phyloP scores from a whole-genome alignment of 2,113 vertebrate species.

The Ictalurus furcatus region DNA sequence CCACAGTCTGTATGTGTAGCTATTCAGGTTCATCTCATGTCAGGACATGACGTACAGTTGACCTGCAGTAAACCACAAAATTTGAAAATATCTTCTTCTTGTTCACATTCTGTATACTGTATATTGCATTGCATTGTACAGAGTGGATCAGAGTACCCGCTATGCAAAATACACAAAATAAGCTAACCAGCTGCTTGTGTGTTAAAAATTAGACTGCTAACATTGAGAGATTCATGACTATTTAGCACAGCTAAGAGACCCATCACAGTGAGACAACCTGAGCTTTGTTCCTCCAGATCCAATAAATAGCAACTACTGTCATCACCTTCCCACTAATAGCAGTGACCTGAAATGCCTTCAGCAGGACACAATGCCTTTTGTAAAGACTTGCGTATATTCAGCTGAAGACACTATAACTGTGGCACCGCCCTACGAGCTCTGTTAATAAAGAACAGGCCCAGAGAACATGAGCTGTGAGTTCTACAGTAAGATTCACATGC shows the following conservation, averaged over 20 bases:
- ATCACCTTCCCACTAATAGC: constrained; percentile 46
- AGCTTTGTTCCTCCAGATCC: constrained; percentile 36
- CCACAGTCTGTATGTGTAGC: constrained; percentile 40
- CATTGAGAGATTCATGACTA: constrained; percentile 23
- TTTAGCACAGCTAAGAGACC: constrained; percentile 35
- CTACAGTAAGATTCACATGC: background rate
- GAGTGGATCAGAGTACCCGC: background rate
- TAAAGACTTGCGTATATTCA: constrained; percentile 21
- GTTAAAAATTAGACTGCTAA: constrained; percentile 24
- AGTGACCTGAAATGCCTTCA: constrained; percentile 30
- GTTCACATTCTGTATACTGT: background rate
- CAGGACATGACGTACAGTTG: constrained; percentile 22
- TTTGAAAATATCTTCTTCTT: background rate
- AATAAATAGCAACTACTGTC: constrained; percentile 43
- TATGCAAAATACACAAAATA: constrained; percentile 13
- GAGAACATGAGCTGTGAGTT: background rate
- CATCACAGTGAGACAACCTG: constrained; percentile 39
- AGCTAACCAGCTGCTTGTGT: background rate
- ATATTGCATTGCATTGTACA: background rate
- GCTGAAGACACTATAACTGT: constrained; percentile 5
- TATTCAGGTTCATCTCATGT: constrained; percentile 36
- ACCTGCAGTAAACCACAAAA: constrained; percentile 30
- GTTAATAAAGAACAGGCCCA: background rate
- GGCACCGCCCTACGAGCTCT: background rate
- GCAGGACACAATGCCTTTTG: constrained; percentile 23